Base-by-base conservation (phyloP, 2,113 vertebrate species). In the Nibea albiflora region DNA sequence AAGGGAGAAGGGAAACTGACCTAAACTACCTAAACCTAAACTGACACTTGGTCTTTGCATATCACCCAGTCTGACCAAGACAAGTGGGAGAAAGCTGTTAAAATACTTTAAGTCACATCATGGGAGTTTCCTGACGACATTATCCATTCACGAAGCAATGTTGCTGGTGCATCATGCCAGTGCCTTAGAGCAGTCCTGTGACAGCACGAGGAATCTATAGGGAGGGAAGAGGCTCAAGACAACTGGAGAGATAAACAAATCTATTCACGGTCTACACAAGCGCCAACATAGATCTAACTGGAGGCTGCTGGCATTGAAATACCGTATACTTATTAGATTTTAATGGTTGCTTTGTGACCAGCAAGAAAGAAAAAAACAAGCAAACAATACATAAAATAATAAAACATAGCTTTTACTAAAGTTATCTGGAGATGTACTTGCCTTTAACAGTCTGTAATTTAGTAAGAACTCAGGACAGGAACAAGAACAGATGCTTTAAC, bases 201-300 rank as follows among this genome's bases (percentile, higher is more conserved):
- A 90, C 73, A 73, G 61, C 90, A 83, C n/a, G 66, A 88, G 78
- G 80, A 76, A 56, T 60, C 62, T 68, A 67, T 50, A 85, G 53
- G n/a, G 56, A 20, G 49, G 42, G 49, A 65, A n/a, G 64, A 78
- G 39, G 22, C 42, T 60, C 35, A 26, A 50, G 50, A 28, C 9
- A 4, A 47, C 57, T 10, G 68, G 19, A 19, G 35, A 7, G 47
- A 87, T 56, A 78, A 83, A 88, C 78, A 72, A 60, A 82, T 28
- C 66, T 47, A 78, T 86, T 87, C 70, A 76, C 56, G 26, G 54
- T 31, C 35, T 12, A n/a, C 20, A 53, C 39, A 50, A 79, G 62
- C 31, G 47, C 19, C 26, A 49, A 12, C 28, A 50, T 20, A 24
- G 50, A 42, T 53, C 24, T 67, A 0, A 62, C 49, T n/a, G 16